These are phyloP conservation scores for Chymomyza amoena DNA, from an alignment of 2,888 invertebrate genomes.

Conservation along the genomic window DNA sequence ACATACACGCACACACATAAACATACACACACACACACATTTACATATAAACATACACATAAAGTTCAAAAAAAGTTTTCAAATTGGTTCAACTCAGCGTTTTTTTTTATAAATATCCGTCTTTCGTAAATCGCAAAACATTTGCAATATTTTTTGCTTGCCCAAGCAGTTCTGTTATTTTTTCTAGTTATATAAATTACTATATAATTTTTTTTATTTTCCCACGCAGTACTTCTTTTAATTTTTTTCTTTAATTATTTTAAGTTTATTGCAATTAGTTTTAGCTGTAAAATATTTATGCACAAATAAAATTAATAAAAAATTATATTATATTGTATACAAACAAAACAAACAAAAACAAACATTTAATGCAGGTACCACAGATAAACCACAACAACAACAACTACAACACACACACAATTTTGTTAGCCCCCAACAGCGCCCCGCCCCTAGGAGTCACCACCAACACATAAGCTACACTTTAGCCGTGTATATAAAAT, in stretches of 20 bases:
- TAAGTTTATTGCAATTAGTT: conserved; percentile 60
- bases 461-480: neutral
- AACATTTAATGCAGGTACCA: conserved; percentile 11
- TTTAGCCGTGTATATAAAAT: neutral
- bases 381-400: conserved; percentile 31
- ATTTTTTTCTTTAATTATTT: conserved; percentile 37
- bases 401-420: conserved; percentile 9
- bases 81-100: conserved; percentile 51
- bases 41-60: neutral
- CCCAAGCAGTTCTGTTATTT: conserved; percentile 1
- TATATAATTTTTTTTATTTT: conserved; percentile 30
- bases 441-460: neutral
- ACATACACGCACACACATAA: conserved; percentile 14
- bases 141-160: conserved; percentile 3
- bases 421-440: neutral
- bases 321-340: conserved; percentile 39
- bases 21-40: neutral
- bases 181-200: conserved; percentile 9
- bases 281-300: conserved; percentile 71
- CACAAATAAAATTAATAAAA: conserved; percentile 58
- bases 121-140: neutral
- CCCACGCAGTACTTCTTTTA: conserved; percentile 12
- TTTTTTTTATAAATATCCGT: neutral
- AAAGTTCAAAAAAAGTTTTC: conserved; percentile 48
- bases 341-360: conserved; percentile 20